Evolutionary conservation across 1,140 invertebrate genomes (phyloP), one percentile per base, ranked within the genome.

Genomic region (Drosophila grimshawi): DNA sequence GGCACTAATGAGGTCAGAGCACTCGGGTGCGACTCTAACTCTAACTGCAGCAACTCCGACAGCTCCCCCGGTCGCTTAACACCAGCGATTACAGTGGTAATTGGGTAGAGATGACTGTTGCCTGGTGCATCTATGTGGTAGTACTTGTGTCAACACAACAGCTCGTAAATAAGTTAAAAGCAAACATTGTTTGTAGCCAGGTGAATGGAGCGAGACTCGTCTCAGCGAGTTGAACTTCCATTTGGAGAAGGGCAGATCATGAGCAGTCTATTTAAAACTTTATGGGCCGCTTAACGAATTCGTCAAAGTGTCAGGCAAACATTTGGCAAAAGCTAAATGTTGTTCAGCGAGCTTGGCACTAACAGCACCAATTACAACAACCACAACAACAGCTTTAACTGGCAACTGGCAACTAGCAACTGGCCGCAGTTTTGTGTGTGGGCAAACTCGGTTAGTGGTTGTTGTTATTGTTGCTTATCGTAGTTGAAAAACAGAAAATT

Each of bases 1-100:
- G n/a, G 66, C 65, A 71, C 66, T 88, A 86, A 86, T 88, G 83
- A 74, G 82, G 82, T 88, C 82, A 86, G 56, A 86, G 66, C 78
- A 74, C 63, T 86, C 63, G 63, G 62, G 35, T 63, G 61, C 52
- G 19, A 43, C 39, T 43, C 67, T 60, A 67, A 19, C 27, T 46
- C 35, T 45, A 51, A 45, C 11, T n/a, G 43, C 57, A 68, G 27
- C 11, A 51, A 49, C 29, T 53, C 49, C 33, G 19, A 46, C 32
- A 46, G 6, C 46, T 48, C 27, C 37, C 6, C 32, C 7, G 32
- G 48, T 52, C 48, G 5, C 30, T 4, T 33, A 11, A 7, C 48
- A 10, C 56, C 19, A 43, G 35, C 59, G 49, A 69, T 69, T 62
- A 46, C 45, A 39, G 55, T 11, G 32, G 56, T 65, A 66, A 72